Percentiles rank a stretch among this genome's conserved stretches.
Evolutionary conservation across 2,113 vertebrate genomes (phyloP).

Genomic region (Cnemophilus loriae): DNA sequence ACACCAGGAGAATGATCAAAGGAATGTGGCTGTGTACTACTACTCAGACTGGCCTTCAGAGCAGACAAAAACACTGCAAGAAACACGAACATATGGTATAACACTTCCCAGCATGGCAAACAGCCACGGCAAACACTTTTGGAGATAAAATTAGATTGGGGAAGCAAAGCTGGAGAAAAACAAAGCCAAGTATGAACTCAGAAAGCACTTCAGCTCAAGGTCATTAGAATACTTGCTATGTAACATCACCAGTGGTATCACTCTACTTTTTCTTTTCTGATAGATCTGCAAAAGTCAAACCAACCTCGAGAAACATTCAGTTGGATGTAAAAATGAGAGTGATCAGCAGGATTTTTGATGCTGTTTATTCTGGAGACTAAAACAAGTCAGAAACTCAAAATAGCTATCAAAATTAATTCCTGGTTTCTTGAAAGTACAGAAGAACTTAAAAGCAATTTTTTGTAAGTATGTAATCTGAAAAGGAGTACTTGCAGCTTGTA

Average conservation of each 20-base stretch:
- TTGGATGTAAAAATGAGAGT: not conserved
- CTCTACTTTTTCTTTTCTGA: not conserved
- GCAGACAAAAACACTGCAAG: conserved; percentile 36
- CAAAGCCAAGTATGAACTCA: conserved; percentile 30
- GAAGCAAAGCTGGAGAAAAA: conserved; percentile 29
- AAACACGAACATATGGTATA: conserved; percentile 24
- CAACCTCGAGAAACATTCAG: not conserved
- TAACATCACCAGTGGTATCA: not conserved
- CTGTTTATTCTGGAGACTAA: not conserved
- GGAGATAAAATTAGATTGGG: conserved; percentile 40
- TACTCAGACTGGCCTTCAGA: not conserved
- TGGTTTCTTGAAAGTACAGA: not conserved
- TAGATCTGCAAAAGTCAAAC: not conserved
- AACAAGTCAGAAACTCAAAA: not conserved
- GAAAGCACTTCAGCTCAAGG: conserved; percentile 42
- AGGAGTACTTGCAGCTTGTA: not conserved
- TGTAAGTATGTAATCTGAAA: not conserved
- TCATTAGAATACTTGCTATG: not conserved
- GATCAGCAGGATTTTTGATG: not conserved
- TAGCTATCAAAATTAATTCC: not conserved
- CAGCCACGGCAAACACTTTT: conserved; percentile 35
- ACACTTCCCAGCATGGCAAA: conserved; percentile 38
- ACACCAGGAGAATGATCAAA: conserved; percentile 14
- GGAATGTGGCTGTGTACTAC: not conserved
- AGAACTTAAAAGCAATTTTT: not conserved